These are phyloP conservation scores for Camelus dromedarius DNA, from an alignment of 2,113 vertebrate genomes.

Conservation along the genomic window DNA sequence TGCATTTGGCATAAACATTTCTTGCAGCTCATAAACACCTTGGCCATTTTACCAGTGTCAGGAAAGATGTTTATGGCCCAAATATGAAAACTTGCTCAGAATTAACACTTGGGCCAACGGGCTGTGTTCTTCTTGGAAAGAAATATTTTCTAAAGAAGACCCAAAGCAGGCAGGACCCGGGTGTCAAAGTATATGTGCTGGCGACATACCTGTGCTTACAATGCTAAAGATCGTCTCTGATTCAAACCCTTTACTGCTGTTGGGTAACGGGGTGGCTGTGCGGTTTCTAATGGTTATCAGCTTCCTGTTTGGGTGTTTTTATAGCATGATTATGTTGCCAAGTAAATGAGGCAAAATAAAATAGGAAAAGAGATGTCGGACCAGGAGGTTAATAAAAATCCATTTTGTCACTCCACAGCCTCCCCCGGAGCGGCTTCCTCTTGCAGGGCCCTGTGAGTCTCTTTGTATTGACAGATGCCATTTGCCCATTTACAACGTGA, in stretches of 20 bases:
- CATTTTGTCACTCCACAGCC: slow-evolving; percentile 85
- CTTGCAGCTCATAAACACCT: slow-evolving; percentile 86
- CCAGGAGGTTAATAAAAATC: slow-evolving; percentile 88
- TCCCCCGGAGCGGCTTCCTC: slow-evolving; percentile 84
- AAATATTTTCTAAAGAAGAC: not conserved
- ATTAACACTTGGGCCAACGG: slow-evolving; percentile 24
- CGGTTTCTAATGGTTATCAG: slow-evolving; percentile 27
- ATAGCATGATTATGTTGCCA: slow-evolving; percentile 81
- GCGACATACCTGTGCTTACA: not conserved
- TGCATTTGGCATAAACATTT: slow-evolving; percentile 78
- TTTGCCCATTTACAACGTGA: slow-evolving; percentile 92
- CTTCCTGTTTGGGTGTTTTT: slow-evolving; percentile 82
- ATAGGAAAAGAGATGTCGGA: slow-evolving; percentile 80
- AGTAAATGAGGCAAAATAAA: slow-evolving; percentile 86
- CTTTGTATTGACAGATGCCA: slow-evolving; percentile 92
- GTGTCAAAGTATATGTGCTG: accelerated
- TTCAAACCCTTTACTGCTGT: not conserved
- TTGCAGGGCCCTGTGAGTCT: slow-evolving; percentile 80
- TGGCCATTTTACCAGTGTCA: slow-evolving; percentile 78
- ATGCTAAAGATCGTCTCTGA: not conserved
- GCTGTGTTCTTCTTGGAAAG: not conserved
- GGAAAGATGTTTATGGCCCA: slow-evolving; percentile 84
- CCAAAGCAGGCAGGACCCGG: not conserved
- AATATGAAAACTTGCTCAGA: slow-evolving; percentile 75
- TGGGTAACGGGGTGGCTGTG: not conserved